Base-by-base conservation (phyloP, 2,113 vertebrate species). In the Nycticryphes semicollaris region DNA sequence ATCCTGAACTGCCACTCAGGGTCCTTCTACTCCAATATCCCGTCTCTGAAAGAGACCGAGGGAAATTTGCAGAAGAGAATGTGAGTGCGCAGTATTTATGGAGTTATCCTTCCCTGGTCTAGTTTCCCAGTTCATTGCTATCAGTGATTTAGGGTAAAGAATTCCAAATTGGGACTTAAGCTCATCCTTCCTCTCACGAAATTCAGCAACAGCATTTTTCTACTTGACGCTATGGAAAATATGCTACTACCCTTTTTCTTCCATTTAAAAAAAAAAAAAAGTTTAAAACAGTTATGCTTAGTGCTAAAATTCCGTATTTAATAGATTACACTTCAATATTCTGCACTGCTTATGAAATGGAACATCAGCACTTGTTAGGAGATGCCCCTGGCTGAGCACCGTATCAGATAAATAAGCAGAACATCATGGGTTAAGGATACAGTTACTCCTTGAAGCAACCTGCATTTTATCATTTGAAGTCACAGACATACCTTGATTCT, bases 281-380 rank as follows among this genome's bases (percentile, higher is more conserved):
- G 16, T 90, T 77, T 62, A 27, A 53, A 77, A 77, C 17, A 81
- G 47, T 60, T 91, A 45, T 81, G 85, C 84, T 66, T 45, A 83
- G 43, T 67, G 35, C 24, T 86, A 82, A 84, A 84, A 75, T 60
- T 82, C 30, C 8, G 3, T 35, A 77, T 87, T 94, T 89, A 83
- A 85, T 23, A 90, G 19, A 83, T 75, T 68, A 74, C 5, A 51
- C 21, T 39, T 66, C 74, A 73, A 39, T 69, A 82, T 86, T 89
- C 69, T 76, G 14, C 22, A 50, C 13, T 80, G 59, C 51, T 51
- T 78, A 66, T 41, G 75, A 94, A 93, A 97, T 45, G 48, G 89
- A 96, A 83, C 67, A 91, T 84, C 89, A 95, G 91, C 64, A 91
- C 87, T 90, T 86, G 70, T 78, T 92, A 91, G 66, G 56, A 93